Percentiles rank a stretch among this genome's conserved stretches.
Evolutionary conservation across 2,888 invertebrate genomes (phyloP).

Genomic region (Xestia sexstrigata): DNA sequence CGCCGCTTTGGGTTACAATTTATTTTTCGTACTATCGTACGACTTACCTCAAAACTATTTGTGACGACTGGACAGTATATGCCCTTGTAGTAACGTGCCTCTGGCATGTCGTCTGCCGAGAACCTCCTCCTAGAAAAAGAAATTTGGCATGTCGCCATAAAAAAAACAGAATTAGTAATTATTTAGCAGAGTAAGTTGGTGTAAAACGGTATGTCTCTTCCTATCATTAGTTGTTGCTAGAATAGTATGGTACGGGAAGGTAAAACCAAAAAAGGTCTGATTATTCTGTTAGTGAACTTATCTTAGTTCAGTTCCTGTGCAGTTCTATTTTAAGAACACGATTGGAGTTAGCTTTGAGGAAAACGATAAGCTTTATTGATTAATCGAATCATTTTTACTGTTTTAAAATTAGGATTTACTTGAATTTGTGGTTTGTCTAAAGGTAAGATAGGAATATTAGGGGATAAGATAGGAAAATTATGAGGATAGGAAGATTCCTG

Average conservation of each 20-base stretch:
- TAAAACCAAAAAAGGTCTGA: not conserved
- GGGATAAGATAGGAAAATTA: too few relatives aligned
- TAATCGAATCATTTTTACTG: not conserved
- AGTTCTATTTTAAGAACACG: constrained; percentile 8
- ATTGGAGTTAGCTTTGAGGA: constrained; percentile 7
- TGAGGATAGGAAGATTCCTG: not conserved
- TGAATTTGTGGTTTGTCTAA: not conserved
- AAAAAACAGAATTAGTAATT: not conserved
- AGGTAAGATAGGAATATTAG: too few relatives aligned
- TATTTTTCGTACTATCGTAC: too few relatives aligned
- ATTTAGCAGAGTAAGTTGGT: not conserved
- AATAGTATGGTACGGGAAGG: not conserved
- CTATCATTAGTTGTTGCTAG: not conserved
- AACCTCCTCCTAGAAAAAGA: constrained; percentile 58
- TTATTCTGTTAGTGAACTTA: constrained; percentile 4
- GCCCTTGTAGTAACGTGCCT: constrained; percentile 95
- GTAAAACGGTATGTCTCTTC: not conserved
- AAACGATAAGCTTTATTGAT: constrained; percentile 11
- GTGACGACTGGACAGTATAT: constrained; percentile 96
- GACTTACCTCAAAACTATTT: constrained; percentile 93
- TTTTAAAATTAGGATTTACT: not conserved
- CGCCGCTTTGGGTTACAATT: too few relatives aligned
- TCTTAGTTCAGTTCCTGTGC: not conserved
- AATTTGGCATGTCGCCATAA: too few relatives aligned
- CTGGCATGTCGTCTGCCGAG: constrained; percentile 89